A percentile compares a stretch with the other conserved stretches of the same genome.
These are phyloP conservation scores for Melanotaenia maccullochi DNA, from an alignment of 2,797 vertebrate genomes.

Conservation along the genomic window DNA sequence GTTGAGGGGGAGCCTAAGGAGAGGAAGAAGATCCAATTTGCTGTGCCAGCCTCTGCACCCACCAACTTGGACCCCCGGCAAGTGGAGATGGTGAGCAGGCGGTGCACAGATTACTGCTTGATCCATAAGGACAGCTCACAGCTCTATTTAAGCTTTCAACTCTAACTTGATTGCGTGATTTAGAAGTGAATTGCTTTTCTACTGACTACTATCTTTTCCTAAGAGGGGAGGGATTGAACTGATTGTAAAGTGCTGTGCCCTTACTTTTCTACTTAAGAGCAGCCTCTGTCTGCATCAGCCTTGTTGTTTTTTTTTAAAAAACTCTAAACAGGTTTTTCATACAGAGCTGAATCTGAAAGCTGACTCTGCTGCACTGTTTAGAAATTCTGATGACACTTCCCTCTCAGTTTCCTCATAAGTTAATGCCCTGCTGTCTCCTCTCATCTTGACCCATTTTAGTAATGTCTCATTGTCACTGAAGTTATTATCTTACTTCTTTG, in stretches of 20 bases:
- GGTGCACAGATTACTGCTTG: slow-evolving; percentile 15
- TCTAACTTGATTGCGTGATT: neutral
- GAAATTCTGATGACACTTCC: slow-evolving; percentile 65
- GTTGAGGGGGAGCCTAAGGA: slow-evolving; percentile 88
- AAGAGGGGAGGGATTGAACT: neutral
- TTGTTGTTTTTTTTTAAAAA: neutral
- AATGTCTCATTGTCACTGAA: slow-evolving; percentile 34
- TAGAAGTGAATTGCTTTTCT: neutral
- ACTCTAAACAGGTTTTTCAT: slow-evolving; percentile 18
- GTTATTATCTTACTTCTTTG: slow-evolving; percentile 23
- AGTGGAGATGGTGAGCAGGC: slow-evolving; percentile 93
- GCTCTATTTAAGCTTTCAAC: slow-evolving; percentile 7
- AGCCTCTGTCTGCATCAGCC: slow-evolving; percentile 2
- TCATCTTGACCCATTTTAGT: slow-evolving; percentile 35
- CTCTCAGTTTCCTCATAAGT: slow-evolving; percentile 51
- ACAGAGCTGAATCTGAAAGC: neutral
- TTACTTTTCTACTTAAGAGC: neutral
- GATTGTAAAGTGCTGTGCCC: neutral
- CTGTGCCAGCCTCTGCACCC: slow-evolving; percentile 84
- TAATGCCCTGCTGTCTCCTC: slow-evolving; percentile 22
- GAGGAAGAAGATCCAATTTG: slow-evolving; percentile 96
- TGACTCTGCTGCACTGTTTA: slow-evolving; percentile 30
- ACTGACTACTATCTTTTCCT: neutral
- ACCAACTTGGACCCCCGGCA: slow-evolving; percentile 94
- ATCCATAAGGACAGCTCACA: slow-evolving; percentile 2